Conservation (phyloP, 2,113 vertebrate species). For the Leptosomus discolor region DNA sequence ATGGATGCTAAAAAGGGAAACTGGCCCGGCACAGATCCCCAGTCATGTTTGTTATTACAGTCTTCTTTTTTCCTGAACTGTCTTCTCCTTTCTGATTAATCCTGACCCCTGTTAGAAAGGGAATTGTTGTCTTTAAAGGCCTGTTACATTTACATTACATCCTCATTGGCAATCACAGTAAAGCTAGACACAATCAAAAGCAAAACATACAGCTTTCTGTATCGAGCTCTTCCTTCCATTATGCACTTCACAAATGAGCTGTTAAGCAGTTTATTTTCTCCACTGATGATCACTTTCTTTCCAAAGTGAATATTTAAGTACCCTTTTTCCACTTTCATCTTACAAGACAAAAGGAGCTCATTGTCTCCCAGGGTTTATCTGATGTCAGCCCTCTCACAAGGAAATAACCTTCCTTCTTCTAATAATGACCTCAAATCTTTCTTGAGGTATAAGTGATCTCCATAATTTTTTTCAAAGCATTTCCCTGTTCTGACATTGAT, state of each 20-base stretch:
- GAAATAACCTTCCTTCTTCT: not conserved
- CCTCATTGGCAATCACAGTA: not conserved
- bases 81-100: slow-evolving; percentile 29
- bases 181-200: not conserved
- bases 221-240: not conserved
- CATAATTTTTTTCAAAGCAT: not conserved
- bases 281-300: not conserved
- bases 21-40: not conserved
- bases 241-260: not conserved
- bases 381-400: not conserved
- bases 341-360: slow-evolving; percentile 13
- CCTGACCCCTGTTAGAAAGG: not conserved
- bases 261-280: not conserved
- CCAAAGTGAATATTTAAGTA: not conserved
- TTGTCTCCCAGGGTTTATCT: not conserved
- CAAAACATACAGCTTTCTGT: not conserved
- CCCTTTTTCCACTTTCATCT: not conserved
- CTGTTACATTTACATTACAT: not conserved
- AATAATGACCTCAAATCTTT: not conserved
- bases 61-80: slow-evolving; percentile 20
- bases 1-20: slow-evolving; percentile 46
- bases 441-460: not conserved
- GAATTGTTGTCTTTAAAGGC: not conserved
- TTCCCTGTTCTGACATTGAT: not conserved
- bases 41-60: not conserved